A percentile compares a stretch with the other conserved stretches of the same genome.
Evolutionary conservation across 2,888 invertebrate species (phyloP).

Genomic region (Elgonia sp.): DNA sequence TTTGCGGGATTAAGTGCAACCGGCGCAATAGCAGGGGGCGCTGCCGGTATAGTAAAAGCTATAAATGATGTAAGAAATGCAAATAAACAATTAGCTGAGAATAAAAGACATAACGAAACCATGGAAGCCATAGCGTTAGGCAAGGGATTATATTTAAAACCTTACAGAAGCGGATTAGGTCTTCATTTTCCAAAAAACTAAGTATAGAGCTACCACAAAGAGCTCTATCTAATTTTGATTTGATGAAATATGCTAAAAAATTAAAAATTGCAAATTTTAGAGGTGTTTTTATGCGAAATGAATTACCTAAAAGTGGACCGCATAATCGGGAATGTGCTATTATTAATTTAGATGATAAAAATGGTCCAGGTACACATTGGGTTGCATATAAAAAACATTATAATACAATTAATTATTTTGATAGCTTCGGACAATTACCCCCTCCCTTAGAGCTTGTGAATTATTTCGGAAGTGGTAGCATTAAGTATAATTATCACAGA

Average conservation of each 20-base stretch:
- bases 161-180: slow-evolving; percentile 38
- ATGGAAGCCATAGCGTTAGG: slow-evolving; percentile 38
- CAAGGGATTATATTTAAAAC: slow-evolving; percentile 40
- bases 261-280: slow-evolving; percentile 81
- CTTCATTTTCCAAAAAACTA: slow-evolving; percentile 55
- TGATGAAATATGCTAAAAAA: slow-evolving; percentile 79
- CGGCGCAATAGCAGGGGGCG: slow-evolving; percentile 83
- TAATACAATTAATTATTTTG: slow-evolving; percentile 2
- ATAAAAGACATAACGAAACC: slow-evolving; percentile 1
- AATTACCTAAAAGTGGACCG: slow-evolving; percentile 65
- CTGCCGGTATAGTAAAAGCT: slow-evolving; percentile 83
- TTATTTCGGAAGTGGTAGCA: background rate
- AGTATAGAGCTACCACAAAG: slow-evolving; percentile 79
- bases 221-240: slow-evolving; percentile 81
- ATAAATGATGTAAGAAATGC: slow-evolving; percentile 82
- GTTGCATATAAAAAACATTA: slow-evolving; percentile 2
- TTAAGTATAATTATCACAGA: background rate
- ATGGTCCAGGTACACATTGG: slow-evolving; percentile 82
- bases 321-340: slow-evolving; percentile 41
- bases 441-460: slow-evolving; percentile 1
- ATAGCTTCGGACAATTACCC: background rate
- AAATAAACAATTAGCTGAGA: slow-evolving; percentile 81
- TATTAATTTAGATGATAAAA: slow-evolving; percentile 60
- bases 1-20: slow-evolving; percentile 78
- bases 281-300: slow-evolving; percentile 82